Percentiles rank a stretch among this genome's conserved stretches.
These are phyloP conservation scores for Euschistus heros DNA, from an alignment of 1,140 invertebrate species.

Conservation along the genomic window DNA sequence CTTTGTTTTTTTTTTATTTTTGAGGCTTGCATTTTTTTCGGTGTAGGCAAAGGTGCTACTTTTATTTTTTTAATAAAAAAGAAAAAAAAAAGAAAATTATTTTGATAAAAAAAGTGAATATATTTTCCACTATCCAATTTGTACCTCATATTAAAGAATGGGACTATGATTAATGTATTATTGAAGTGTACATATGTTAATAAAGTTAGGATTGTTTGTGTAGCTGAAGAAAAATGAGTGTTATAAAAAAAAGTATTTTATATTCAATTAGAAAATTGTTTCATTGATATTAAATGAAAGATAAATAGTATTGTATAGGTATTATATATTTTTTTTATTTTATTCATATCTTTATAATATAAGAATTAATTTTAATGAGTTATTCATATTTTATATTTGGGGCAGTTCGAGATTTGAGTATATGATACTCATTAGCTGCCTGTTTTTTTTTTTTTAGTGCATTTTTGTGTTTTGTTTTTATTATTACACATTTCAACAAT, in stretches of 20 bases:
- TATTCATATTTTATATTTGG: constrained; percentile 1
- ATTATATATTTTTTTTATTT: constrained; percentile 16
- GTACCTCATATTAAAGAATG: background rate
- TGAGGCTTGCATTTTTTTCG: background rate
- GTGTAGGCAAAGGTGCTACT: constrained; percentile 16
- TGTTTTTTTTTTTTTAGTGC: constrained; percentile 11
- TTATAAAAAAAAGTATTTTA: constrained; percentile 14
- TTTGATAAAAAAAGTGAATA: too few species aligned
- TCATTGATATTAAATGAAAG: constrained; percentile 12
- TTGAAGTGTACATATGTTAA: constrained; percentile 9
- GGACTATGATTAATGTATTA: background rate
- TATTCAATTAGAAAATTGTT: background rate
- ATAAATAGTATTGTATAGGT: constrained; percentile 20
- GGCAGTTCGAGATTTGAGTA: constrained; percentile 2
- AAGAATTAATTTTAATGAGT: background rate
- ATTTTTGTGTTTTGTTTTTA: constrained; percentile 8
- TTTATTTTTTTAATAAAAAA: background rate
- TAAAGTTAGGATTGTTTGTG: constrained; percentile 15
- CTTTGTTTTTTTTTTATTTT: background rate
- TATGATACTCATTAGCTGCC: constrained; percentile 7
- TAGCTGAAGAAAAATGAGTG: constrained; percentile 2
- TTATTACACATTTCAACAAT: background rate
- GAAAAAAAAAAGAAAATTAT: too few species aligned
- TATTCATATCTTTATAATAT: background rate
- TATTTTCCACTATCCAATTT: too few species aligned